Base-by-base conservation (phyloP, 2,113 vertebrate genomes). In the Labrus mixtus region DNA sequence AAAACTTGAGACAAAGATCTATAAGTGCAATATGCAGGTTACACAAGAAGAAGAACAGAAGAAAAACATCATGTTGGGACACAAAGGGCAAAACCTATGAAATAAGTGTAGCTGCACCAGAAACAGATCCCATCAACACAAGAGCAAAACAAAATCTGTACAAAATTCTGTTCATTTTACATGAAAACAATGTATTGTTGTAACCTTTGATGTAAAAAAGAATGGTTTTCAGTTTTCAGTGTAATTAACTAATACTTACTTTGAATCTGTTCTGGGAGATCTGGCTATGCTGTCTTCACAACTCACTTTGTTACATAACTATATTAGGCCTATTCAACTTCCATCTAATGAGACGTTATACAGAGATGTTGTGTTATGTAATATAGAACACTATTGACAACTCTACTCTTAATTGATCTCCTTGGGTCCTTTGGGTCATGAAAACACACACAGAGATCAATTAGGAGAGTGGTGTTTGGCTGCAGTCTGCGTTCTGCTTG, bases 401-500 rank as follows among this genome's bases (percentile, higher is more conserved):
- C 43, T 37, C 54, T 4, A 69, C 50, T 60, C 64, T 8, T 57
- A 11, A 77, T 43, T 50, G 22, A 43, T 45, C 19, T 74, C 20
- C 33, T 51, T 61, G 54, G 25, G 59, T 73, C 39, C 25, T 57
- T 20, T 45, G 56, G 61, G 36, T 57, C 45, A 20, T 10, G 1
- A 8, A 19, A 57, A 73, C 13, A n/a, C 36, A 41, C 9, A n/a
- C 22, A 25, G 1, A 36, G 68, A 69, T 68, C 45, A 74, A 17
- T 69, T 23, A 53, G 23, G 25, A 48, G 58, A 13, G 33, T 20
- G 53, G 17, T 29, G 17, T 22, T 22, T 13, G 23, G 45, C 36
- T 55, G 48, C 54, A 65, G 56, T 8, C 19, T n/a, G n/a, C n/a
- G n/a, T n/a, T 1, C 41, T 39, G 54, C 59, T n/a, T 6, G 1